Evolutionary conservation across 1,140 invertebrate genomes (phyloP), one percentile per base, ranked within the genome.

Genomic region (Pararge aegeria): DNA sequence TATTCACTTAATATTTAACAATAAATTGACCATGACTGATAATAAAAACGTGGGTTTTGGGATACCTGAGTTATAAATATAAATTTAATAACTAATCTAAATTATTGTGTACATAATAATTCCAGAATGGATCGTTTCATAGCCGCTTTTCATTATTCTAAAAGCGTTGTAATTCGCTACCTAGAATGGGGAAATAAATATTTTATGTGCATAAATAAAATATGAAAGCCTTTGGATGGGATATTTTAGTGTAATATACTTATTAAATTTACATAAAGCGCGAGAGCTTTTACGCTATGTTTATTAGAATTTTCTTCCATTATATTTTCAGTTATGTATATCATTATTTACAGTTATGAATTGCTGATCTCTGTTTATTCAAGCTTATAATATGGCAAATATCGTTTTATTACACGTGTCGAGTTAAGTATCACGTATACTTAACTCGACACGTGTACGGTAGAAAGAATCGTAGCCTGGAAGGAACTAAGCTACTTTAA

Each of bases 111-210:
- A 60, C 20, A 49, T 29, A 19, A 48, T 54, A 54, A 44, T 61
- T 49, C 30, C 51, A 62, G 27, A 24, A 55, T 24, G 54, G 48
- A 52, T 46, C 54, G n/a, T 38, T 56, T 56, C 48, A 56, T 55
- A 50, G 21, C 24, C 24, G 64, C 55, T 68, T 71, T 71, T 80
- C 71, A 80, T 80, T 75, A 80, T 67, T 73, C 61, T 78, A 69
- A 75, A 80, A 80, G 78, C 73, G 64, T 75, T 77, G 64, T 66
- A 67, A 62, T 67, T 64, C 61, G 52, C 58, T 68, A 55, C 40
- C 55, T 58, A 57, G 57, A 55, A 54, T 52, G 55, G 59, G 63
- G 52, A 55, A 61, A 58, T 70, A 63, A 66, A 66, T 66, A 70
- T 70, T 70, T 70, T 66, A 70, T 66, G 61, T 62, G 40, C 42